phyloP scores from a whole-genome alignment of 1,140 invertebrate genomes.

The Octopus sinensis region DNA sequence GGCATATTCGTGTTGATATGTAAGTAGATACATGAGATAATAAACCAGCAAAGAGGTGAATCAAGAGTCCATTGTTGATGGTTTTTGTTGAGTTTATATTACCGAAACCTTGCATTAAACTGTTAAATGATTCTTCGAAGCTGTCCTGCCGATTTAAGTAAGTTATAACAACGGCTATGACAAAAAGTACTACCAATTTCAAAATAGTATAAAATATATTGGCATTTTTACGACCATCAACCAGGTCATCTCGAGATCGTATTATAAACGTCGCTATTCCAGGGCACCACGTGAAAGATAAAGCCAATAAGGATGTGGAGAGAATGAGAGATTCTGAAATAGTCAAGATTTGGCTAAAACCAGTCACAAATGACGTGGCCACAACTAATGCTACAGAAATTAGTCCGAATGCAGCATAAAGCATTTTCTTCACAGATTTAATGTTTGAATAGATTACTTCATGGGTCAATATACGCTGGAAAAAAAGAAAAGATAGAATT shows the following conservation, averaged over 20 bases:
- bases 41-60: background rate
- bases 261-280: background rate
- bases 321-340: conserved; percentile 14
- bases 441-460: too few relatives aligned
- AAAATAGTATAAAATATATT: conserved; percentile 7
- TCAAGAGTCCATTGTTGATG: conserved; percentile 3
- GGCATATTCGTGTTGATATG: background rate
- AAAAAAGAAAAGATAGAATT: too few relatives aligned
- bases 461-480: too few relatives aligned
- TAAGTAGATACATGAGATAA: background rate
- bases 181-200: background rate
- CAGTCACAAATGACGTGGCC: background rate
- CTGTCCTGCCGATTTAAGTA: background rate
- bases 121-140: background rate
- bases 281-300: conserved; percentile 24
- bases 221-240: background rate
- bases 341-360: background rate
- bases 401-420: background rate
- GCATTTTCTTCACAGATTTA: background rate
- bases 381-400: background rate
- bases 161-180: background rate
- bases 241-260: background rate
- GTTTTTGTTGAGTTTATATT: too few relatives aligned
- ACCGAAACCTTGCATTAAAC: background rate
- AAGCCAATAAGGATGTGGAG: conserved; percentile 14